Percentiles rank a stretch among this genome's conserved stretches.
Conservation (phyloP, 2,113 vertebrate genomes). For the Ursus arctos region DNA sequence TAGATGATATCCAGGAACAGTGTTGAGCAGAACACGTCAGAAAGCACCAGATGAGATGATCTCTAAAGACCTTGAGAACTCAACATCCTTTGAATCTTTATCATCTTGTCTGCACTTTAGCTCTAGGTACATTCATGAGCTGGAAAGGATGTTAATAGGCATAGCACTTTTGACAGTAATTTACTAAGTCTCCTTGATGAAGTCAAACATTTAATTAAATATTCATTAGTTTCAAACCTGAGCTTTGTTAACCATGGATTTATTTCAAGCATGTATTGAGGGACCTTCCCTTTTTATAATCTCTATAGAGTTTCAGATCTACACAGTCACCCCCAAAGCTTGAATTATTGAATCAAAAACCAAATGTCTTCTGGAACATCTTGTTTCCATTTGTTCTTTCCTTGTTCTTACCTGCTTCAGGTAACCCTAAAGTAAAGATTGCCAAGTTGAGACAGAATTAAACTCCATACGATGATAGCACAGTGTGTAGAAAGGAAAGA, state of each 20-base stretch:
- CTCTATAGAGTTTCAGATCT: not conserved
- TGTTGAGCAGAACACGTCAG: not conserved
- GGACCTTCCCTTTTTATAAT: not conserved
- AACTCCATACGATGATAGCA: not conserved
- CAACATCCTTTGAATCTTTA: conserved; percentile 44
- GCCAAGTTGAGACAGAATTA: not conserved
- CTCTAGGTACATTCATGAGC: conserved; percentile 29
- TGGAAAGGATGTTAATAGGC: conserved; percentile 56
- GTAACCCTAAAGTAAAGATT: not conserved
- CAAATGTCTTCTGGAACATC: not conserved
- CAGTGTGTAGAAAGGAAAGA: not conserved
- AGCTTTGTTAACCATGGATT: conserved; percentile 61
- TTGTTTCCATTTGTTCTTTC: not conserved
- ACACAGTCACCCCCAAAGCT: not conserved
- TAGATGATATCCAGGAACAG: not conserved
- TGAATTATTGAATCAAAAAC: conserved; percentile 2
- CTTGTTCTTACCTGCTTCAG: not conserved
- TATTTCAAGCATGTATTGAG: conserved; percentile 53
- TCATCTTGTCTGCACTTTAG: conserved; percentile 50
- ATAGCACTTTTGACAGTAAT: conserved; percentile 67
- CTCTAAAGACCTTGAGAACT: not conserved
- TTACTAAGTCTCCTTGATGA: conserved; percentile 76
- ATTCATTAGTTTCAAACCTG: conserved; percentile 72
- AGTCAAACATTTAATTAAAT: conserved; percentile 77
- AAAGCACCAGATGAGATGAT: conserved; percentile 4